Conservation (phyloP, 2,888 invertebrate genomes). For the Morpho helenor region DNA sequence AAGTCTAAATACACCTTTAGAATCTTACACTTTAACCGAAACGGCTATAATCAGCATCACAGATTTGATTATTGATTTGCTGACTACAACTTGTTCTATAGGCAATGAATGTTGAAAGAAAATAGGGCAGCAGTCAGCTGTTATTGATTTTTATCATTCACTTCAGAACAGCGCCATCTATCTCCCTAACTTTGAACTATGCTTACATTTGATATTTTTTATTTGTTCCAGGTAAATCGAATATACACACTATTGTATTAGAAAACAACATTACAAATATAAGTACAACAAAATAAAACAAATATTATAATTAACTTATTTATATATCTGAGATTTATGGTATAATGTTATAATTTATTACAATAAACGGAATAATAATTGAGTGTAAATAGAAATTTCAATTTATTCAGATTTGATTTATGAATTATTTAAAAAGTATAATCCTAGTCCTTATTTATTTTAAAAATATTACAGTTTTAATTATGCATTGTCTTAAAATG, state of each 20-base stretch:
- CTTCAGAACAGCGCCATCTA: conserved; percentile 1
- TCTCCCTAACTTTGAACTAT: neutral
- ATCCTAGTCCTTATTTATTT: conserved; percentile 3
- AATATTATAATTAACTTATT: neutral
- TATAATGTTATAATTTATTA: too few species aligned
- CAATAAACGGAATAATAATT: too few species aligned
- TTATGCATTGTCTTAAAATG: too few species aligned
- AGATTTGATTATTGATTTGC: too few species aligned
- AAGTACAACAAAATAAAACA: conserved; percentile 24
- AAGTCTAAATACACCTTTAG: too few species aligned
- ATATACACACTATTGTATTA: conserved; percentile 31
- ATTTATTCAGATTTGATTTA: neutral
- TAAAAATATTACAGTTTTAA: too few species aligned
- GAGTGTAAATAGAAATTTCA: too few species aligned
- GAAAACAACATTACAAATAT: conserved; percentile 24
- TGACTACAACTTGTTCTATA: neutral
- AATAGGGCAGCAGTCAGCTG: conserved; percentile 1
- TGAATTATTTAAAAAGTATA: neutral
- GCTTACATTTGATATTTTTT: neutral
- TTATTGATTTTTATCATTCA: neutral
- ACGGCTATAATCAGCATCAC: too few species aligned
- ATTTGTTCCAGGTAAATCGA: conserved; percentile 35
- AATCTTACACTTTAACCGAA: too few species aligned
- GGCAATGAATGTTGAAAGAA: neutral
- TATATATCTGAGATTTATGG: too few species aligned